A percentile compares a stretch with the other conserved stretches of the same genome.
Evolutionary conservation across 2,113 vertebrate genomes (phyloP).

Genomic region (Potamarius usumacintae): DNA sequence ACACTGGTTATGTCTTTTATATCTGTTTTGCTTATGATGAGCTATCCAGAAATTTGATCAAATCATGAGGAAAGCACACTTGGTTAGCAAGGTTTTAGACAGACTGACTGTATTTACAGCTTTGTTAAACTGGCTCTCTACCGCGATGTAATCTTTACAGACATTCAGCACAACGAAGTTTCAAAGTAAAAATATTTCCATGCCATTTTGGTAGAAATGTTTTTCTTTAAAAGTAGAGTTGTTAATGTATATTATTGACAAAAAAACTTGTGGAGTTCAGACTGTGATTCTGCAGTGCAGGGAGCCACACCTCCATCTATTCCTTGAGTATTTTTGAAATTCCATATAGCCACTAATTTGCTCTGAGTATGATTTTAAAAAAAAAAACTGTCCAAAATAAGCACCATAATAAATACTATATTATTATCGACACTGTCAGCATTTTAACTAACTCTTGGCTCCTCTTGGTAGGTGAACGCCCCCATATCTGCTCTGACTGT

Average conservation of each 20-base stretch:
- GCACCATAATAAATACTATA: not conserved
- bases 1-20: not conserved
- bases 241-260: not conserved
- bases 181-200: not conserved
- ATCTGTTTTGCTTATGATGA: not conserved
- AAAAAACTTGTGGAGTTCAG: not conserved
- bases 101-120: not conserved
- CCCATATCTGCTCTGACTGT: conserved; percentile 39
- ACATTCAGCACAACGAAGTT: not conserved
- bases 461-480: conserved; percentile 31
- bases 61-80: not conserved
- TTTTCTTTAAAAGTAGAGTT: not conserved
- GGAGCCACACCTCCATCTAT: not conserved
- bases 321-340: not conserved
- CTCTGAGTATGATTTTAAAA: not conserved
- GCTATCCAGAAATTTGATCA: not conserved
- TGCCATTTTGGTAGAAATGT: not conserved
- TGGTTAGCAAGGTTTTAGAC: not conserved
- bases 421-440: not conserved
- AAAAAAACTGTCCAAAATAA: not conserved
- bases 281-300: not conserved
- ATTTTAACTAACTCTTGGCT: not conserved
- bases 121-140: not conserved
- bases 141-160: not conserved
- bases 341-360: not conserved